Conservation (phyloP, 2,888 invertebrate genomes). For the Tiphia femorata region DNA sequence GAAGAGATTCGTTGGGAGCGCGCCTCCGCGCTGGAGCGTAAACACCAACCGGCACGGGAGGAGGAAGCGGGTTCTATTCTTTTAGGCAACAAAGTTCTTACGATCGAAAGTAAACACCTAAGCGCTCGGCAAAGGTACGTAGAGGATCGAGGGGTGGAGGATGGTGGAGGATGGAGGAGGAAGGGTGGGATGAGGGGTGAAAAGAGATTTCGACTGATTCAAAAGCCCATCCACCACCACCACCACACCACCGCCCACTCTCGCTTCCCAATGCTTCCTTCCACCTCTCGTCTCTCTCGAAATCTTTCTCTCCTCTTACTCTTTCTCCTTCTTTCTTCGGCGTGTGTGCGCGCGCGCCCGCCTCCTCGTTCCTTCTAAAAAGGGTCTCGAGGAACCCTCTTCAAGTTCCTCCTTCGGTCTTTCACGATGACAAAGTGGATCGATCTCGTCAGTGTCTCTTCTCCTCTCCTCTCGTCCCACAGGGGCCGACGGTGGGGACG, state of each 20-base stretch:
- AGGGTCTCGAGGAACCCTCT: slow-evolving; percentile 35
- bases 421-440: slow-evolving; percentile 48
- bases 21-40: background rate
- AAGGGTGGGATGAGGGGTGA: slow-evolving; percentile 10
- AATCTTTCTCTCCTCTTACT: background rate
- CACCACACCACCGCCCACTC: too few relatives aligned
- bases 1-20: background rate
- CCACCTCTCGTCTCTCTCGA: background rate
- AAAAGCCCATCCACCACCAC: too few relatives aligned
- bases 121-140: slow-evolving; percentile 29
- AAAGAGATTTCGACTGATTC: slow-evolving; percentile 27
- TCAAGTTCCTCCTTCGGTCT: slow-evolving; percentile 37
- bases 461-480: slow-evolving; percentile 5
- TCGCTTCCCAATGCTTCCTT: background rate
- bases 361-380: slow-evolving; percentile 34
- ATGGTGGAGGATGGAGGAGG: slow-evolving; percentile 1
- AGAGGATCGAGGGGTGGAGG: slow-evolving; percentile 19
- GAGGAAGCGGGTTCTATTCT: slow-evolving; percentile 17
- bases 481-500: background rate
- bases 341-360: slow-evolving; percentile 20
- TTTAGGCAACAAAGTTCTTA: slow-evolving; percentile 24
- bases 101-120: slow-evolving; percentile 44
- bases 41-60: background rate
- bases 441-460: slow-evolving; percentile 47
- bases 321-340: background rate